Conservation (phyloP, 1,140 invertebrate species). For the Thaumatotibia leucotreta region DNA sequence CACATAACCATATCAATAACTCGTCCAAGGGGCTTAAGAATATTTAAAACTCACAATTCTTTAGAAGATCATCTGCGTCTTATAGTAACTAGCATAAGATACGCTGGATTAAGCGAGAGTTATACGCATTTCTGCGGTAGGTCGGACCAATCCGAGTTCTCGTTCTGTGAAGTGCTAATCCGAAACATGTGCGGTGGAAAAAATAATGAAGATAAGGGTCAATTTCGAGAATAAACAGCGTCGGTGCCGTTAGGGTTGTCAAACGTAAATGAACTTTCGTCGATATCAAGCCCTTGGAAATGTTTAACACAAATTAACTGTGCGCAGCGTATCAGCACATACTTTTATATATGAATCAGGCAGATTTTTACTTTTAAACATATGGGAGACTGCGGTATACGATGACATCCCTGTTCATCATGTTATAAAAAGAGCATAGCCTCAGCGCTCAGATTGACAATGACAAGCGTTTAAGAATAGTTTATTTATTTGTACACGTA, state of each 20-base stretch:
- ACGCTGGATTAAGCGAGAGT: constrained; percentile 58
- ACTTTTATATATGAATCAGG: no score
- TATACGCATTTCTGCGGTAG: constrained; percentile 65
- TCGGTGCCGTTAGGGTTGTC: background rate
- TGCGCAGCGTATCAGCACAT: no score
- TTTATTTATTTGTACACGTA: constrained; percentile 73
- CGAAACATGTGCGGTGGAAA: constrained; percentile 70
- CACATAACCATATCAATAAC: constrained; percentile 25
- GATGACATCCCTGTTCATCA: constrained; percentile 26
- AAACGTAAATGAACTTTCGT: background rate
- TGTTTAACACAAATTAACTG: background rate
- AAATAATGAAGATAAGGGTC: constrained; percentile 64
- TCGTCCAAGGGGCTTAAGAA: constrained; percentile 18
- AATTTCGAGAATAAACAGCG: constrained; percentile 58
- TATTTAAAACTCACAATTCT: constrained; percentile 28
- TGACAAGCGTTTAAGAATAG: constrained; percentile 66
- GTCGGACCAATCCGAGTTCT: constrained; percentile 48
- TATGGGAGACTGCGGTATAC: background rate
- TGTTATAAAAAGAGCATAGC: constrained; percentile 63
- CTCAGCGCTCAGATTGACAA: constrained; percentile 67
- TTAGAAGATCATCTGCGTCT: constrained; percentile 38
- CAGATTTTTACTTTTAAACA: background rate
- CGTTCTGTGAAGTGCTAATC: constrained; percentile 70
- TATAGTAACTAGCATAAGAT: constrained; percentile 52
- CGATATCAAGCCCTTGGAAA: background rate